These are phyloP conservation scores for Hyla sarda DNA, from an alignment of 2,113 vertebrate genomes.

Conservation along the genomic window DNA sequence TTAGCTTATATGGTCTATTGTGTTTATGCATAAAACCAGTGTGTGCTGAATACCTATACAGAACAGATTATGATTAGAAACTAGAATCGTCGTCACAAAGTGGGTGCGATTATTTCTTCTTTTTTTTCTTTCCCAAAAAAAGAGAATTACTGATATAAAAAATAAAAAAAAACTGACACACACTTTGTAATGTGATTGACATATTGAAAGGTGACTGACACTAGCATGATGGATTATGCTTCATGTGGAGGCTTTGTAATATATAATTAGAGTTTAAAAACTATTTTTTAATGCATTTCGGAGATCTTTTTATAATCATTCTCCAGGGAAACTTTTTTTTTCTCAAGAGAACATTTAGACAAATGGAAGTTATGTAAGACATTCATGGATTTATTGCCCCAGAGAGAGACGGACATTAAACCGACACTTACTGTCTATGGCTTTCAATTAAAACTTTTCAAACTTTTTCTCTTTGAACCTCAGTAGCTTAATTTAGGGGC, in stretches of 20 bases:
- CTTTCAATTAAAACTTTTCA: background rate
- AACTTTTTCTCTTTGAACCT: background rate
- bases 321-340: slow-evolving; percentile 50
- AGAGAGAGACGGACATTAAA: background rate
- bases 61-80: slow-evolving; percentile 51
- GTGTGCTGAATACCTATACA: slow-evolving; percentile 61
- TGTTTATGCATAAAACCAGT: slow-evolving; percentile 70
- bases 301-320: slow-evolving; percentile 57
- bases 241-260: slow-evolving; percentile 51
- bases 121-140: slow-evolving; percentile 19
- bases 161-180: slow-evolving; percentile 48
- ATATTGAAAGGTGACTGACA: slow-evolving; percentile 60
- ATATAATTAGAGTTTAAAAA: slow-evolving; percentile 60
- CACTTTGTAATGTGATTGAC: slow-evolving; percentile 57
- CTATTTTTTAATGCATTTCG: slow-evolving; percentile 60
- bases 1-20: slow-evolving; percentile 66
- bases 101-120: slow-evolving; percentile 46
- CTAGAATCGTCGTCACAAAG: slow-evolving; percentile 25
- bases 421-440: background rate
- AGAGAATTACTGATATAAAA: slow-evolving; percentile 57
- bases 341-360: slow-evolving; percentile 15
- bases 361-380: background rate
- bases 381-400: background rate
- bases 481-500: background rate
- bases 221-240: slow-evolving; percentile 54